phyloP scores from a whole-genome alignment of 2,888 invertebrate species.

The Esperia sulphurella region DNA sequence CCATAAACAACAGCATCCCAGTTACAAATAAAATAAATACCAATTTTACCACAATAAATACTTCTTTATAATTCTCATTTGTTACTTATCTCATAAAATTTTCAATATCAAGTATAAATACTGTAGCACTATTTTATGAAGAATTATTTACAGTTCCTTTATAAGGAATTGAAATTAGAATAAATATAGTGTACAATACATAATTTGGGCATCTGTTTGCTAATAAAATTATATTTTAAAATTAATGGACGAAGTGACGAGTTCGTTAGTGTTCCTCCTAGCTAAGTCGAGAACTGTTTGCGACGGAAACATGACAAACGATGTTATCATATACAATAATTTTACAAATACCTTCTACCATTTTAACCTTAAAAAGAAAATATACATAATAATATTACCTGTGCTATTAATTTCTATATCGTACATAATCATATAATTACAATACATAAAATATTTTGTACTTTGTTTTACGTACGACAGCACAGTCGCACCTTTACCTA shows the following conservation, averaged over 20 bases:
- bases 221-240: conserved; percentile 75
- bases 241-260: conserved; percentile 79
- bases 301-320: conserved; percentile 76
- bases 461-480: conserved; percentile 71
- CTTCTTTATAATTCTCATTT: conserved; percentile 60
- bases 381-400: conserved; percentile 62
- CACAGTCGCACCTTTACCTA: conserved; percentile 62
- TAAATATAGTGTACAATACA: conserved; percentile 64
- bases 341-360: conserved; percentile 38
- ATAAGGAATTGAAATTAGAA: conserved; percentile 64
- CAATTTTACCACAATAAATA: conserved; percentile 57
- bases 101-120: conserved; percentile 63
- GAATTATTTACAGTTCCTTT: conserved; percentile 71
- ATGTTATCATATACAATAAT: conserved; percentile 35
- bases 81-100: conserved; percentile 55
- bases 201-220: conserved; percentile 63
- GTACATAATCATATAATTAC: conserved; percentile 69
- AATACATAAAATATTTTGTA: conserved; percentile 79
- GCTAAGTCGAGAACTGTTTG: conserved; percentile 73
- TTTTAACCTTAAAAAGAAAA: conserved; percentile 70
- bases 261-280: conserved; percentile 77
- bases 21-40: conserved; percentile 44
- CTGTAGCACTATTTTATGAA: conserved; percentile 56
- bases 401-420: conserved; percentile 69
- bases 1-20: conserved; percentile 21